phyloP scores from a whole-genome alignment of 2,888 invertebrate species.

The Rhogogaster chlorosoma region DNA sequence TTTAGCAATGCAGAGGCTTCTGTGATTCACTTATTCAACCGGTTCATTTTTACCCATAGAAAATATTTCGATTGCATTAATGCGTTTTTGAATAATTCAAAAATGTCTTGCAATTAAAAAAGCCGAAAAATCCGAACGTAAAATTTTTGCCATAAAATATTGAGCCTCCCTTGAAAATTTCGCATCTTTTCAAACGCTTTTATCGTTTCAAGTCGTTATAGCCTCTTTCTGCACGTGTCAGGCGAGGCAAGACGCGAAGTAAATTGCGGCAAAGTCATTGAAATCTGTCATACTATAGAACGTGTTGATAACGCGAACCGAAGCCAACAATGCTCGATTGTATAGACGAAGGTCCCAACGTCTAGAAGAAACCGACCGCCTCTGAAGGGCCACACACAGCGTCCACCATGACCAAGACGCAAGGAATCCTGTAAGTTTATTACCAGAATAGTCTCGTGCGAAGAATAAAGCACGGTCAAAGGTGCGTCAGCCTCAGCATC shows the following conservation, averaged over 20 bases:
- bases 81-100: neutral
- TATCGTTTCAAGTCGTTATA: neutral
- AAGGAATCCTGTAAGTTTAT: constrained; percentile 38
- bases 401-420: neutral
- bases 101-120: neutral
- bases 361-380: neutral
- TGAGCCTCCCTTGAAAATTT: neutral
- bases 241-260: neutral
- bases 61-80: neutral
- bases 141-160: neutral
- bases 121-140: neutral
- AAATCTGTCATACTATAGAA: neutral
- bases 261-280: constrained; percentile 13
- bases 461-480: neutral
- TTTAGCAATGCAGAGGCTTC: neutral
- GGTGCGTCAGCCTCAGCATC: neutral
- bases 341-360: neutral
- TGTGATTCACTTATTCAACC: neutral
- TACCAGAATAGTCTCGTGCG: constrained; percentile 7
- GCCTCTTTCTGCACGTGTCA: neutral
- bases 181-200: neutral
- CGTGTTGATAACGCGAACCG: neutral
- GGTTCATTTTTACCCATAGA: neutral
- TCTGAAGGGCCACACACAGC: constrained; percentile 27
- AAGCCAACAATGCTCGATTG: constrained; percentile 25